Evolutionary conservation across 2,797 vertebrate genomes (phyloP), one percentile per base, ranked within the genome.

Genomic region (Simalia tracyae): DNA sequence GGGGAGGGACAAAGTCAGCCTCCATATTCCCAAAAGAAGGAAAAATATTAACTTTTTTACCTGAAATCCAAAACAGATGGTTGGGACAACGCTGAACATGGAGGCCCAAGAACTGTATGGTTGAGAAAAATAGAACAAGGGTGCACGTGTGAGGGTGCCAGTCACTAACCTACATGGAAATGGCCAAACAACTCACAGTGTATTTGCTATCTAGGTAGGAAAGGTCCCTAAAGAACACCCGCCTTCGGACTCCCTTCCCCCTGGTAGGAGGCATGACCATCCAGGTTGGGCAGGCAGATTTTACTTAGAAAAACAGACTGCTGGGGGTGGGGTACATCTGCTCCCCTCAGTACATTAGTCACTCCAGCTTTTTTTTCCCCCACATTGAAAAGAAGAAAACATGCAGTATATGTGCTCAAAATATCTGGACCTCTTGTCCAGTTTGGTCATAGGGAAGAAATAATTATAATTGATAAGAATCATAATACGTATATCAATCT

Each of bases 21-120:
- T 14, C 66, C 14, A 36, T 17, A 36, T 36, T n/a, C 31, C 66
- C 66, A 50, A 64, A 56, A 57, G 5, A 63, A 42, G 9, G 17
- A 1, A 5, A 36, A 14, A 17, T 31, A 1, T 68, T 88, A 0
- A 54, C 1, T 4, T 0, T 19, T 0, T 94, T 97, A 99, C 99
- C 98, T 99, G 99, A 96, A 99, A 99, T 81, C 99, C 99, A 0
- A 99, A 99, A 97, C 99, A 99, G 97, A 99, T 99, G 94, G 98
- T 99, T 0, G 99, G 99, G 92, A 99, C 98, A 94, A 99, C 98
- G 0, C 98, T 99, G 93, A 99, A 98, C 90, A 98, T 93, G 0
- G 98, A 98, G 56, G 98, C 94, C 99, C 98, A 99, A 89, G 98
- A 98, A 36, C 98, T 99, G 94, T 0, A 68, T 89, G 63, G 85